Base-by-base conservation (phyloP, 2,113 vertebrate species). In the Microcebus griseorufus region DNA sequence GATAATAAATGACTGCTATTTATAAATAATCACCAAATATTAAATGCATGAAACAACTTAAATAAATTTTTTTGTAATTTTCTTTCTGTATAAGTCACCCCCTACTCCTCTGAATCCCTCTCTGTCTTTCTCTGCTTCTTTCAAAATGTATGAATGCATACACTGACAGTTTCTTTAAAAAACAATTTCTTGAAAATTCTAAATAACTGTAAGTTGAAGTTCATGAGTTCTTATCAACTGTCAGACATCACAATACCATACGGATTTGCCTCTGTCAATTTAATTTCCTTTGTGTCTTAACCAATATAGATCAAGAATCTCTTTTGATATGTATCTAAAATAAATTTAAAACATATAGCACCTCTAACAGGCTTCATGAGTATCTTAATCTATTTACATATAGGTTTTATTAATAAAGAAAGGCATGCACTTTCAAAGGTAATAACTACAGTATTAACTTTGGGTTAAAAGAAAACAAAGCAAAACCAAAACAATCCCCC, bases 171-270 rank as follows among this genome's bases (percentile, higher is more conserved):
- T 96, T 97, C 94, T 97, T 48, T 22, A 94, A 48, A 95, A 93
- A n/a, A 10, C 4, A 84, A 1, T 83, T 83, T 97, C 18, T 70
- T 95, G 27, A 97, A 96, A 17, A 34, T 90, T 96, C 94, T 45
- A 94, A 81, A 89, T 78, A 94, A 93, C 95, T 67, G 0, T n/a
- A 58, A 96, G 60, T 80, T 96, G 29, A 96, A 95, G 20, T 69
- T 97, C 82, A 97, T 80, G 88, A 93, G 65, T 92, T 92, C 79
- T 97, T 97, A 95, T 93, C 96, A 95, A 94, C 12, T 92, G 48
- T 97, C 96, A 97, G 84, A 90, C 97, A 48, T 11, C 72, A 92
- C 39, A 42, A 27, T 53, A 83, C 3, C 73, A 37, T 78, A 25
- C 58, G 29, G 62, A 94, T 39, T n/a, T 79, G 22, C 67, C 0